Percentiles rank a stretch among this genome's conserved stretches.
Conservation (phyloP, 1,140 invertebrate genomes). For the Pogonomyrmex californicus region DNA sequence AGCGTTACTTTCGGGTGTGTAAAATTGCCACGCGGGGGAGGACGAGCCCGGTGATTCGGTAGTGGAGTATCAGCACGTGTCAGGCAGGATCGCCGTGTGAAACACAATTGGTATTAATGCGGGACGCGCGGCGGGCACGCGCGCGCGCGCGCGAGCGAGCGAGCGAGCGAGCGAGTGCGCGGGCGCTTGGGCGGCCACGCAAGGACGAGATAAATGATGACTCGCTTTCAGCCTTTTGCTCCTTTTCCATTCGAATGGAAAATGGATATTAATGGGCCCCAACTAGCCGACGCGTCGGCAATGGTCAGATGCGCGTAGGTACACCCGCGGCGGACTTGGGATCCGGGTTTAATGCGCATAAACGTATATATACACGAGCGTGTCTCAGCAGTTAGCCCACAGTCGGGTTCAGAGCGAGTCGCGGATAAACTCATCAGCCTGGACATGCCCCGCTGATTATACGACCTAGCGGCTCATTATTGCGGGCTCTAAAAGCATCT, state of each 20-base stretch:
- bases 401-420: slow-evolving; percentile 53
- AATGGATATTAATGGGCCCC: slow-evolving; percentile 83
- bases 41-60: slow-evolving; percentile 49
- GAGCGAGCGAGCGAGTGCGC: background rate
- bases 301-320: slow-evolving; percentile 53
- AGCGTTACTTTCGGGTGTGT: slow-evolving; percentile 6
- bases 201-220: slow-evolving; percentile 83
- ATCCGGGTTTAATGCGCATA: slow-evolving; percentile 50
- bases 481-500: slow-evolving; percentile 64
- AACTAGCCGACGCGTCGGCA: slow-evolving; percentile 60
- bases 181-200: slow-evolving; percentile 17
- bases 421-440: slow-evolving; percentile 71
- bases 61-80: slow-evolving; percentile 45
- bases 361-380: slow-evolving; percentile 31
- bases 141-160: background rate
- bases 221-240: slow-evolving; percentile 75
- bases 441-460: slow-evolving; percentile 73
- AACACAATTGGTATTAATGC: too few relatives aligned
- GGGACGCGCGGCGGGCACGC: slow-evolving; percentile 40
- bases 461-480: slow-evolving; percentile 72
- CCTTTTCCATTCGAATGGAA: slow-evolving; percentile 80
- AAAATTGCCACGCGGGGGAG: slow-evolving; percentile 41
- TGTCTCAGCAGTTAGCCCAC: slow-evolving; percentile 47
- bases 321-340: slow-evolving; percentile 45
- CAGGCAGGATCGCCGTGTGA: slow-evolving; percentile 69